Base-by-base conservation (phyloP, 2,797 vertebrate genomes). In the Sebastes dallii region DNA sequence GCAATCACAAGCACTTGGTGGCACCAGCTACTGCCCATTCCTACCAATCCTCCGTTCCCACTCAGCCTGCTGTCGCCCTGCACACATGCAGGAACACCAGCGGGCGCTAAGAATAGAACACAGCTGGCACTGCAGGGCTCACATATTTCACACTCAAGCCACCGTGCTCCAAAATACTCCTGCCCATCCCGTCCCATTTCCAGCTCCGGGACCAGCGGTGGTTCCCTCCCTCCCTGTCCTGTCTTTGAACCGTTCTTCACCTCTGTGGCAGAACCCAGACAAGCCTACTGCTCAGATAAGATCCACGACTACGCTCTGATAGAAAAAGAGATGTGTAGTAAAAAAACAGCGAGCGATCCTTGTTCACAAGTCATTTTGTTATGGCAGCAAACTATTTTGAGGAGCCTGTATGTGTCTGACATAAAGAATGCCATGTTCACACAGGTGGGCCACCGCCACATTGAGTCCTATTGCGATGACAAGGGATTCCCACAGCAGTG, bases 121-220 rank as follows among this genome's bases (percentile, higher is more conserved):
- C 95, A 95, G 95, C 95, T 95, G 95, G 95, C 93, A 91, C 93
- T 91, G 93, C 92, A 77, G 91, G 93, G 91, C 91, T 93, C 88
- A 92, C 94, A 95, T 96, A 95, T 92, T 95, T 95, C 91, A 94
- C 94, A 95, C 94, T 95, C 90, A 71, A 93, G 90, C 92, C 94
- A 90, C 86, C 81, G 14, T 75, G 88, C 88, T 94, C 91, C 86
- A 87, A 94, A 95, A 95, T 89, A 91, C 90, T 81, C 86, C 82
- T 87, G 81, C 85, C 90, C 89, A 89, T 90, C 87, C 89, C 83
- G 86, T 84, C 88, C 89, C 88, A 83, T 65, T 92, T 89, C 90
- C 87, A 88, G 81, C 86, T 81, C 90, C 20, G 34, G 88, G 78
- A 94, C 90, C 92, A 88, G 84, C 71, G 72, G 87, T 84, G 69